Percentiles rank a stretch among this genome's conserved stretches.
phyloP scores from a whole-genome alignment of 2,888 invertebrate genomes.

The Amphimallon solstitiale region DNA sequence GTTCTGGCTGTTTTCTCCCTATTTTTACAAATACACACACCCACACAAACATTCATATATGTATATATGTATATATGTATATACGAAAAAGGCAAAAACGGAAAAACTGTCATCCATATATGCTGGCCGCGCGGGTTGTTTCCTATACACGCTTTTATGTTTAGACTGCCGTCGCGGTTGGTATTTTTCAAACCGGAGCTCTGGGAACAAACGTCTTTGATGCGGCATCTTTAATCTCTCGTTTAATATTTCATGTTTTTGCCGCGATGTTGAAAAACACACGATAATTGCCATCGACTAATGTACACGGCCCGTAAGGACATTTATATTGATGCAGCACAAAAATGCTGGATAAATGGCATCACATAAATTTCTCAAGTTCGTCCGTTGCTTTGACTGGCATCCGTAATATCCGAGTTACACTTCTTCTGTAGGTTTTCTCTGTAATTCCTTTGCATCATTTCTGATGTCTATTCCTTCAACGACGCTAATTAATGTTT shows the following conservation, averaged over 20 bases:
- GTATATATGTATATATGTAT: no score
- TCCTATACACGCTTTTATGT: slow-evolving; percentile 58
- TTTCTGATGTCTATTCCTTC: not conserved
- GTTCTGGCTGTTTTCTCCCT: slow-evolving; percentile 5
- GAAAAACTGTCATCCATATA: slow-evolving; percentile 58
- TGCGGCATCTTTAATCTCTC: slow-evolving; percentile 59
- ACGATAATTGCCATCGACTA: slow-evolving; percentile 59
- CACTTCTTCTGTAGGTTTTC: slow-evolving; percentile 4
- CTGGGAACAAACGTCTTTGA: slow-evolving; percentile 56
- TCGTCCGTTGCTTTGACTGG: slow-evolving; percentile 29
- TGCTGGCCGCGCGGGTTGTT: slow-evolving; percentile 49
- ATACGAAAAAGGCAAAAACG: slow-evolving; percentile 55
- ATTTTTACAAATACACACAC: slow-evolving; percentile 3
- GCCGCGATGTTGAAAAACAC: slow-evolving; percentile 57
- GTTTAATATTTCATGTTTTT: slow-evolving; percentile 61
- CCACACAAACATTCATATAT: no score
- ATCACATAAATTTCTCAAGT: slow-evolving; percentile 41
- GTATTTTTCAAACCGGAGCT: slow-evolving; percentile 57
- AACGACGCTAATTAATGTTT: slow-evolving; percentile 15
- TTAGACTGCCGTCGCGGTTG: slow-evolving; percentile 47
- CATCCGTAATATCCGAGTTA: slow-evolving; percentile 19
- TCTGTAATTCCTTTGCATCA: not conserved
- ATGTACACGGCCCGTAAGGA: slow-evolving; percentile 52
- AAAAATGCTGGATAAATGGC: slow-evolving; percentile 48
- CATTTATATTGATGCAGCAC: slow-evolving; percentile 51